These are phyloP conservation scores for Tympanoctomys barrerae DNA, from an alignment of 2,797 vertebrate genomes.

Conservation along the genomic window DNA sequence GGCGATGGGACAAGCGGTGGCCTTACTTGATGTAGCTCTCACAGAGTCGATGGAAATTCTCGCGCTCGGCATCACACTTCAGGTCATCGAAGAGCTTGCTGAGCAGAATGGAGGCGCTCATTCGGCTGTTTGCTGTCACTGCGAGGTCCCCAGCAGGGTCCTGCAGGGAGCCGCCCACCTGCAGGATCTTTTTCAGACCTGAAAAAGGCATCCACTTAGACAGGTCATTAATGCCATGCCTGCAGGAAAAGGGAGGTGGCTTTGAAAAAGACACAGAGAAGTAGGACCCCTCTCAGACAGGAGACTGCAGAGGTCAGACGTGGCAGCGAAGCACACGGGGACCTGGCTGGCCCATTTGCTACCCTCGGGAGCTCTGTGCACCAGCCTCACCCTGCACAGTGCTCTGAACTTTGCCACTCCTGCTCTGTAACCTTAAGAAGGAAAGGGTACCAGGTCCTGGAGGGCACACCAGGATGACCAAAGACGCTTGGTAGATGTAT, in stretches of 20 bases:
- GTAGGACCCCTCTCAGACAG: neutral
- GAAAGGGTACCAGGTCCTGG: neutral
- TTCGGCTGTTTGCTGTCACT: constrained; percentile 94
- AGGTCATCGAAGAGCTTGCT: constrained; percentile 97
- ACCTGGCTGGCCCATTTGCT: fast-evolving
- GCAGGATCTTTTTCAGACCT: constrained; percentile 97
- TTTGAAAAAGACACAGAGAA: neutral
- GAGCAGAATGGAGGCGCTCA: constrained; percentile 96
- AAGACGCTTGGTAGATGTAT: fast-evolving
- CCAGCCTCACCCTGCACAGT: neutral
- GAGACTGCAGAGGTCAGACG: neutral
- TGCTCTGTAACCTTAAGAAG: neutral
- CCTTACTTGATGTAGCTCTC: constrained; percentile 95
- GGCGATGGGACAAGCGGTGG: fast-evolving
- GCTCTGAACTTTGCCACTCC: neutral
- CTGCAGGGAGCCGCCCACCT: constrained; percentile 93
- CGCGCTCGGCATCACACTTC: constrained; percentile 95
- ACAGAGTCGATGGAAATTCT: constrained; percentile 95
- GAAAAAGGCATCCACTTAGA: neutral
- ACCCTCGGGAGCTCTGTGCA: neutral
- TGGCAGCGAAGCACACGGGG: fast-evolving
- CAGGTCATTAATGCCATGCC: neutral
- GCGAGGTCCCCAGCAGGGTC: constrained; percentile 89
- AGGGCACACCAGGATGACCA: neutral
- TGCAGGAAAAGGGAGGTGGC: neutral